Base-by-base conservation (phyloP, 2,797 vertebrate species). In the Lindbergichthys nudifrons region DNA sequence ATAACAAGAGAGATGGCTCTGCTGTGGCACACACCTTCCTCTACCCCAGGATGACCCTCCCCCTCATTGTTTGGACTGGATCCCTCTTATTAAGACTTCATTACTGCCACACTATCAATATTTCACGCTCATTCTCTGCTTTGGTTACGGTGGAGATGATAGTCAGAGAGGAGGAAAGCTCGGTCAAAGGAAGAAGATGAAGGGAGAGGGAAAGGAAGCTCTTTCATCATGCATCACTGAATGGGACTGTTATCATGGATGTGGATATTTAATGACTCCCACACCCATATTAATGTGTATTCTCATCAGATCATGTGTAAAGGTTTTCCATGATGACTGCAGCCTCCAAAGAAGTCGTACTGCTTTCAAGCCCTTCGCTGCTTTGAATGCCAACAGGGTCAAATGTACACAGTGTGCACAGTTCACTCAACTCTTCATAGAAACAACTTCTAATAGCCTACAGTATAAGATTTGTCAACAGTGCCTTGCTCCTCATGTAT, bases 1-100 rank as follows among this genome's bases (percentile, higher is more conserved):
- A 93, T 90, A 94, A 92, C 87, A 92, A 92, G 89, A 89, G 75
- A 75, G 62, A 80, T 60, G 69, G 65, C 68, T 85, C 58, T 79
- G 84, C 90, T 88, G 86, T 74, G 81, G 43, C 82, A 30, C 65
- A 50, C 86, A 79, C 75, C 82, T 80, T 79, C 63, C 66, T 47
- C 58, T 58, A 11, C 67, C 67, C 26, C 75, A 10, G 1, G 50
- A 7, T 69, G 73, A 82, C 87, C 86, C 82, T 43, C 64, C 61
- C 66, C 63, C 68, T 81, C 58, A 70, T 64, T 80, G 79, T 80
- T 83, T 82, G 81, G 81, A 85, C 72, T 50, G 50, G 39, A 82
- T 87, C 72, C 67, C 46, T 87, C 75, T 88, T 87, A 86, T 91
- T 88, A 91, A 79, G 83, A 75, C 83, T 89, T 88, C 73, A 77